Evolutionary conservation across 2,888 invertebrate genomes (phyloP).

Genomic region (Xanthorhoe designata): DNA sequence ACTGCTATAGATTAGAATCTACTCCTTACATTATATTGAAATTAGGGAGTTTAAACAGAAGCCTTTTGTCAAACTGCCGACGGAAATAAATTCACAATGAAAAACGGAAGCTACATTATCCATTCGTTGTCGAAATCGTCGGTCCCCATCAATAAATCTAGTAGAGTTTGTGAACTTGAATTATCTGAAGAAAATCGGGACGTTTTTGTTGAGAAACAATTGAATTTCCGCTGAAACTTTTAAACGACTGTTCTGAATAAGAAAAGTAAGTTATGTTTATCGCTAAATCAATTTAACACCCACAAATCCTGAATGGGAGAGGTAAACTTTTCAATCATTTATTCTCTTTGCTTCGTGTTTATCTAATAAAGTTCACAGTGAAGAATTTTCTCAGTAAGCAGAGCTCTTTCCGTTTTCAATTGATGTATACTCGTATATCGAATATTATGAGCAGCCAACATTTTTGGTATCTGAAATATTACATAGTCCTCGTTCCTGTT

Average conservation of each 20-base stretch:
- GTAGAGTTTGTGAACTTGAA: constrained; percentile 27
- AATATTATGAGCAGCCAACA: background rate
- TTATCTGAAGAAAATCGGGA: constrained; percentile 29
- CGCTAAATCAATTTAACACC: constrained; percentile 50
- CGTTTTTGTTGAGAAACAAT: constrained; percentile 38
- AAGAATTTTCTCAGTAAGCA: constrained; percentile 24
- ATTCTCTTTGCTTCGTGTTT: constrained; percentile 23
- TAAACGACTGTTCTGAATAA: constrained; percentile 42
- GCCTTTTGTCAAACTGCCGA: constrained; percentile 3
- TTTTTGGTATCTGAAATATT: background rate
- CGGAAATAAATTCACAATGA: constrained; percentile 19
- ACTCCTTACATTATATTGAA: background rate
- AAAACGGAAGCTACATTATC: constrained; percentile 18
- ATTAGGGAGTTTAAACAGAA: background rate
- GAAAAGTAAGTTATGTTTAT: constrained; percentile 48
- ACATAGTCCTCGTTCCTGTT: too few relatives aligned
- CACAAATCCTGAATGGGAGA: constrained; percentile 37
- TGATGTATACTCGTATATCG: background rate
- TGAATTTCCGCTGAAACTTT: constrained; percentile 41
- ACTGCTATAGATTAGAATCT: background rate
- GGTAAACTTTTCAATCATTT: constrained; percentile 44
- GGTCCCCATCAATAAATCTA: constrained; percentile 27
- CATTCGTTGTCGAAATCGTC: constrained; percentile 21
- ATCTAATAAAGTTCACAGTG: constrained; percentile 31
- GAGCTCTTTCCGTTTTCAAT: constrained; percentile 1